Evolutionary conservation across 2,888 invertebrate species (phyloP), one percentile per base, ranked within the genome.

Genomic region (Eulithis testata): DNA sequence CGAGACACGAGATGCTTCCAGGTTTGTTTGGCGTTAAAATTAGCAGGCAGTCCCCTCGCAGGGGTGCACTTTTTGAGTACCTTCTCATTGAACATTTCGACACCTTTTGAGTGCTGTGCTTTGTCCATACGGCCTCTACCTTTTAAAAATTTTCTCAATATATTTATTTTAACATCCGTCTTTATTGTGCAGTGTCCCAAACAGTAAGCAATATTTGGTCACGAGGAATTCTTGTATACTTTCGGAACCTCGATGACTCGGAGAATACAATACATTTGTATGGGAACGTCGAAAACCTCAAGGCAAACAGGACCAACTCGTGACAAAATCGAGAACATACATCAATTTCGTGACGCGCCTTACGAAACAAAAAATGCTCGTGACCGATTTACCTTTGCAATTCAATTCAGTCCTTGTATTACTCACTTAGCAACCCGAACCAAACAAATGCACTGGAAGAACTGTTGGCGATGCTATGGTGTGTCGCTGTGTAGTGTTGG

Each of bases 11-110:
- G 65, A 67, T 49, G 60, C 66, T 59, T 67, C 60, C 74, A 74
- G 81, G 83, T 85, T 85, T 88, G 86, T 86, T 87, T 89, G 80
- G 70, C 70, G 76, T 84, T 81, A 75, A 80, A 85, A 87, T 91
- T 88, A 89, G 73, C 81, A 80, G 82, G 75, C 76, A 67, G 68
- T 74, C 77, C 73, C 74, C 74, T 71, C 73, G 9, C 63, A 71
- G 44, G 67, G 54, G 62, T 71, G 65, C 63, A 64, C 47, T 66
- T 68, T 64, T 65, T 58, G 55, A 58, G 61, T 51, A 45, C 49
- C 21, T 44, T 21, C 11, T 47, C 40, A 62, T 69, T 60, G 54
- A 69, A 60, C 57, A 53, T 63, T 55, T 64, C 27, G 43, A 21
- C 44, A 54, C 43, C 49, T 61, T 58, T 21, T 3, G 27, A 51